Base-by-base conservation (phyloP, 2,888 invertebrate species). In the Folsomia candida region DNA sequence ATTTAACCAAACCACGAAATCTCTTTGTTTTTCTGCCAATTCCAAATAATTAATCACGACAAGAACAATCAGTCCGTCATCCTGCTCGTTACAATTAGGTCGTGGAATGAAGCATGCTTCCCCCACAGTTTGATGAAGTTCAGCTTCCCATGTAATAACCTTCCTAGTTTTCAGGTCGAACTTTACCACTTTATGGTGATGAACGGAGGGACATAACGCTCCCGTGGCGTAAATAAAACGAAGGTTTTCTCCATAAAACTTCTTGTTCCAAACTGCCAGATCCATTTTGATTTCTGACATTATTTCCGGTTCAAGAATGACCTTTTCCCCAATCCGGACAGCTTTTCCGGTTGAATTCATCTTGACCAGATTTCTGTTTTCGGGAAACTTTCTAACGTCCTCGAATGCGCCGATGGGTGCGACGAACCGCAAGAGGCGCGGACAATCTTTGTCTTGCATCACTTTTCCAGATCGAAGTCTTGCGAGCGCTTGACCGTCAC, bases 1-100 rank as follows among this genome's bases (percentile, higher is more conserved):
- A 79, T 84, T 81, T 27, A 84, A 76, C 28, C 84, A 77, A 2
- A 82, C 75, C 26, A 84, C 69, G 60, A 75, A 79, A 26, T 80
- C 80, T 60, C 77, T 74, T 37, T 67, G 54, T 4, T 22, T 28
- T 9, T 64, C 24, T 20, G 11, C 24, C 26, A 57, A 54, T 18
- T 51, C 62, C 18, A 66, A 51, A n/a, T n/a, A n/a, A 37, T 51
- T 62, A 9, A 67, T 58, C 2, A 62, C 57, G 9, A 26, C 26
- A 4, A 71, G 37, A 1, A 71, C 51, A 57, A 67, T 20, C 1
- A 65, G n/a, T 54, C 70, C 70, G 25, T 72, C 75, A 26, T 75
- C 75, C 58, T 75, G 70, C 2, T 69, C 69, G 4, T 57, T 75
- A 1, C 66, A 67, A 25, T 70, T 27, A 14, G 70, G 70, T 63